A percentile compares a stretch with the other conserved stretches of the same genome.
Evolutionary conservation across 2,888 invertebrate genomes (phyloP).

Genomic region (Ptilodon capucinus): DNA sequence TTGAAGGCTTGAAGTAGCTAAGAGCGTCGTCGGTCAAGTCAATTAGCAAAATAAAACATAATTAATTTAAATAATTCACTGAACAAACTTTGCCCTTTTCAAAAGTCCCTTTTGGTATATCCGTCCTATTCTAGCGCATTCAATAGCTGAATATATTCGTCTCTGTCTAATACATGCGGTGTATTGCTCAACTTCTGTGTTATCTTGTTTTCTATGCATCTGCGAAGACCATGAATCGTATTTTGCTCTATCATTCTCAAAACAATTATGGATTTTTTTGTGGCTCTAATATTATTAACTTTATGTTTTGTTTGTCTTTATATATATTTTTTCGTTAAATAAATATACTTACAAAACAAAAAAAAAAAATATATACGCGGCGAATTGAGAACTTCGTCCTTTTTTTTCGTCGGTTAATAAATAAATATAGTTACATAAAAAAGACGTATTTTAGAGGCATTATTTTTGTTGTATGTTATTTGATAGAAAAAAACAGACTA

Average conservation of each 20-base stretch:
- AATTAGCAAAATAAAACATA: slow-evolving; percentile 67
- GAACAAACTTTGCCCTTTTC: slow-evolving; percentile 57
- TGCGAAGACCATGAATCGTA: slow-evolving; percentile 29
- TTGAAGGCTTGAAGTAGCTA: slow-evolving; percentile 28
- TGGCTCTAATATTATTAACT: too few species aligned
- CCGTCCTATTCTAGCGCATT: slow-evolving; percentile 31
- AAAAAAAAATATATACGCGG: too few species aligned
- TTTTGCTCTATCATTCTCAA: neutral
- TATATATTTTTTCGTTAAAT: too few species aligned
- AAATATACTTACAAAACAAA: too few species aligned
- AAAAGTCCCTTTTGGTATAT: slow-evolving; percentile 29
- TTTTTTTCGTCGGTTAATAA: too few species aligned
- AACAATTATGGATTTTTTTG: too few species aligned
- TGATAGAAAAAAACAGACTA: neutral
- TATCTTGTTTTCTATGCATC: slow-evolving; percentile 63
- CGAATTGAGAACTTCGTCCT: too few species aligned
- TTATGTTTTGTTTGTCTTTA: too few species aligned
- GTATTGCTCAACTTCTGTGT: slow-evolving; percentile 61
- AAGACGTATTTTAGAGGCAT: too few species aligned
- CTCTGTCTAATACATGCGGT: slow-evolving; percentile 46
- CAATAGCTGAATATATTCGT: slow-evolving; percentile 32
- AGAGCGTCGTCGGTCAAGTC: slow-evolving; percentile 31
- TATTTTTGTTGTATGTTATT: neutral
- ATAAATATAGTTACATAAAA: too few species aligned
- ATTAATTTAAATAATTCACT: slow-evolving; percentile 67